Percentiles rank a stretch among this genome's conserved stretches.
These are phyloP conservation scores for Exephanes ischioxanthus DNA, from an alignment of 2,888 invertebrate genomes.

Conservation along the genomic window DNA sequence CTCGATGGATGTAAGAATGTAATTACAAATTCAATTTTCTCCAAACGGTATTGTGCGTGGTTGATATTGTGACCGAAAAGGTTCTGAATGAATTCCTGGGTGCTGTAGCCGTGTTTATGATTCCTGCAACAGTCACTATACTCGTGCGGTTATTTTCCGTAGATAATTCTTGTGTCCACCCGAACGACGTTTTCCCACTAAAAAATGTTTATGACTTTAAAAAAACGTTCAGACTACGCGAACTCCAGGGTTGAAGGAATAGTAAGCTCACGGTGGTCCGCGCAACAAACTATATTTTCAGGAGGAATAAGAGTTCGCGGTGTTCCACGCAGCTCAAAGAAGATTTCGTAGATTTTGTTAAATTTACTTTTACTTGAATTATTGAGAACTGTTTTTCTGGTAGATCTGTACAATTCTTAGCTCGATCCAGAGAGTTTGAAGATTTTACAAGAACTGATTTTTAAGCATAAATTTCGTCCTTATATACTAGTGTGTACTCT, in stretches of 20 bases:
- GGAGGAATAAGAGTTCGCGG: too few species aligned
- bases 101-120: too few species aligned
- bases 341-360: background rate
- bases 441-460: background rate
- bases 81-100: background rate
- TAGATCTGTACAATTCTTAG: background rate
- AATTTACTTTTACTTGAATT: background rate
- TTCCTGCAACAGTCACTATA: too few species aligned
- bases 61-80: background rate
- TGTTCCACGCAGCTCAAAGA: background rate
- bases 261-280: too few species aligned
- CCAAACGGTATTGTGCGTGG: background rate
- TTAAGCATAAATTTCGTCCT: background rate
- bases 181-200: background rate
- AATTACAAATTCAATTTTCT: background rate
- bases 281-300: too few species aligned
- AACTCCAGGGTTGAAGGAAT: background rate
- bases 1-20: background rate
- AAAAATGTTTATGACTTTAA: background rate
- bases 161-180: background rate
- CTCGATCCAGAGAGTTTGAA: background rate
- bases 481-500: background rate
- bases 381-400: background rate
- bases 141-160: background rate
- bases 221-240: background rate